Evolutionary conservation across 1,140 invertebrate species (phyloP), one percentile per base, ranked within the genome.

Genomic region (Ceratitis capitata): DNA sequence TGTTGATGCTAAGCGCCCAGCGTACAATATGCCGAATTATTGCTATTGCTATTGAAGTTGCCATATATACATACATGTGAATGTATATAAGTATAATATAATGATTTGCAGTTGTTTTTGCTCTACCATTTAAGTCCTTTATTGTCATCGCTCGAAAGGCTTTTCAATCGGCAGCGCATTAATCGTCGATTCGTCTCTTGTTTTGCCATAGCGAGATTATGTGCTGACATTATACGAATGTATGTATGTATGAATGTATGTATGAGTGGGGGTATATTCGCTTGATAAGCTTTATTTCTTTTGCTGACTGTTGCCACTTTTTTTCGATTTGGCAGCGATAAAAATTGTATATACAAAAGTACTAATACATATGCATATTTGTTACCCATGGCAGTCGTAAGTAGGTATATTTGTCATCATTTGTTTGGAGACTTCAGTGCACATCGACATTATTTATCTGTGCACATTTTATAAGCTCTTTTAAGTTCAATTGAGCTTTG

Each of bases 121-220:
- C 7, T 61, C 5, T 45, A n/a, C 6, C 16, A 45, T 78, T 78
- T 78, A 42, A 45, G 69, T 78, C 69, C 19, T 32, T 78, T 74
- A 19, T 78, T 78, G 69, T 47, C 39, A 23, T 12, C 45, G 69
- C n/a, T n/a, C 19, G 9, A 78, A 78, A 47, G 39, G 39, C 69
- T 78, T 78, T 78, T 26, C 69, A 78, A 78, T 45, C 39, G 69
- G 69, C 39, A 45, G 39, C 69, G 39, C 69, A 78, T 78, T 78
- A 78, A 78, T 78, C 69, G 39, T 78, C 69, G 69, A 78, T 78
- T 78, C 69, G 69, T 45, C 39, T 78, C 45, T 78, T 78, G 45
- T 78, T 69, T 69, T 69, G 61, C 61, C 61, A 35, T 32, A 69
- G 3, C 9, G 32, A 39, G 61, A 39, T 39, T 69, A 69, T 69